Evolutionary conservation across 2,113 vertebrate species (phyloP), one percentile per base, ranked within the genome.

Genomic region (Puffinus mauretanicus): DNA sequence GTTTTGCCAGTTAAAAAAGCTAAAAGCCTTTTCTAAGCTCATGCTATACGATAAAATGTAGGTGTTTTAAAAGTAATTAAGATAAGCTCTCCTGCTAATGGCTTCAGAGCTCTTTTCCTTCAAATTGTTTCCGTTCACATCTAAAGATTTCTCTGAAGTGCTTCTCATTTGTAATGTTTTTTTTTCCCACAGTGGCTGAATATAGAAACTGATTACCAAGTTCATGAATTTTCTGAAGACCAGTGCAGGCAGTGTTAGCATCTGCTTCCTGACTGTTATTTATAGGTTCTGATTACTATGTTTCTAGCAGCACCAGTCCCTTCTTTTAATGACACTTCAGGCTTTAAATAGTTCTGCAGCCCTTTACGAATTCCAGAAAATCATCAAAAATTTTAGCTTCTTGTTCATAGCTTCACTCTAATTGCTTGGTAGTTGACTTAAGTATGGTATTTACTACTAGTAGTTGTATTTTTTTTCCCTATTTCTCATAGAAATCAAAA

Each of bases 161-260:
- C 67, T 86, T 71, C 72, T 95, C 82, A 92, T 90, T 93, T 94
- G 64, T 92, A 92, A 90, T 83, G 72, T 79, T 78, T 94, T 94
- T 40, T 86, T 96, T 78, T 38, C 26, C 26, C 52, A 71, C 92
- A 88, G 70, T 94, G 49, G 44, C 88, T 96, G 73, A 95, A 96
- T 95, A 93, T 95, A 96, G 96, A 96, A 96, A 78, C 86, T 89
- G 94, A 96, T 96, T 94, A 96, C 70, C 70, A 93, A 84, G 86
- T 96, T 94, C 44, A 87, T 92, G 80, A 97, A 93, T 97, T 94
- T 96, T 96, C 77, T 87, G 83, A 92, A 94, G 88, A 89, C 91
- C 81, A 93, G 69, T 87, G 72, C 94, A 94, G 73, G 61, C 91
- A 85, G 49, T 65, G 65, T 94, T 94, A 94, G 70, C 91, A 95